phyloP scores from a whole-genome alignment of 53 echinoderm and acorn worm species.

The Astropecten irregularis region DNA sequence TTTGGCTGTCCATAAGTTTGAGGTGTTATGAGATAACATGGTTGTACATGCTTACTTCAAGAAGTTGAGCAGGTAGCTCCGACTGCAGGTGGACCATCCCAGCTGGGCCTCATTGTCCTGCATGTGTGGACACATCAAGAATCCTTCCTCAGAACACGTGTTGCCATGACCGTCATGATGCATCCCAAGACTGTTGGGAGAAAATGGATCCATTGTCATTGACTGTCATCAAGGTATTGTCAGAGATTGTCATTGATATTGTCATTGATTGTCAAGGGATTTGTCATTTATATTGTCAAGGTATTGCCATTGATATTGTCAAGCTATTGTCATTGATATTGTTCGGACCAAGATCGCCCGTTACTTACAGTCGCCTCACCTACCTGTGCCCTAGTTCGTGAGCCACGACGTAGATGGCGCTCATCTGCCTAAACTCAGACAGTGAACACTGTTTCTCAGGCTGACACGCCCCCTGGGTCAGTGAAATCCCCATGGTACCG shows the following conservation, averaged over 20 bases:
- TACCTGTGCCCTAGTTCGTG: conserved; percentile 22
- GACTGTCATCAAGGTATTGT: not conserved
- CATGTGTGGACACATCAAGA: conserved; percentile 23
- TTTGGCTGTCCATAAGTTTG: no score
- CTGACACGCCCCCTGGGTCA: not conserved
- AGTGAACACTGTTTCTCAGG: not conserved
- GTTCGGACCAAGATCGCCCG: no score
- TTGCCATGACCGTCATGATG: conserved; percentile 31
- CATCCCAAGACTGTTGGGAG: conserved; percentile 3
- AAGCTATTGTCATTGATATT: no score
- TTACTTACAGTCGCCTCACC: not conserved
- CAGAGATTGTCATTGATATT: not conserved
- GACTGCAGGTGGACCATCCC: conserved; percentile 5
- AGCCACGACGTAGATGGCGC: conserved; percentile 13
- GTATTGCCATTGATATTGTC: no score
- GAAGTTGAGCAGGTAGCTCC: conserved; percentile 6
- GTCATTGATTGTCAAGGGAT: not conserved
- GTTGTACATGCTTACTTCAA: not conserved
- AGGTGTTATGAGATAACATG: not conserved
- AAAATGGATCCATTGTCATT: not conserved
- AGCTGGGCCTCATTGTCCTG: not conserved
- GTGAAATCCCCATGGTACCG: conserved; percentile 6
- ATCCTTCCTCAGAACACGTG: conserved; percentile 15
- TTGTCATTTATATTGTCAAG: not conserved
- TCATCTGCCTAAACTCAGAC: not conserved